These are phyloP conservation scores for Jacana jacana DNA, from an alignment of 2,113 vertebrate species.

Conservation along the genomic window DNA sequence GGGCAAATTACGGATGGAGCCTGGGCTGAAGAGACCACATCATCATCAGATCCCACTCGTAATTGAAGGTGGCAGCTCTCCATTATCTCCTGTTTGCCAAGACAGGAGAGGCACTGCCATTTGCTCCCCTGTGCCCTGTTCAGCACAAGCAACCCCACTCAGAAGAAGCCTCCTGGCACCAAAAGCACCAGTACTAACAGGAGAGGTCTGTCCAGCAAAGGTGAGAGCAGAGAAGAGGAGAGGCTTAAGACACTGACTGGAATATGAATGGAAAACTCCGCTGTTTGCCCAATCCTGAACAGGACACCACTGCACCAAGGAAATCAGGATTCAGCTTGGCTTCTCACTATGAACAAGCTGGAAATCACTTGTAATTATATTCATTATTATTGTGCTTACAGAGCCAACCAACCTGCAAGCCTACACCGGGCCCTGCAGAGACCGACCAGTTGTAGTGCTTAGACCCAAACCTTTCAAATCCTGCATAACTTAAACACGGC, in stretches of 20 bases:
- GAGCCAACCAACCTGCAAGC: not conserved
- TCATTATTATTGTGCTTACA: constrained; percentile 4
- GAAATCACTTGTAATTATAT: not conserved
- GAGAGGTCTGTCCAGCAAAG: not conserved
- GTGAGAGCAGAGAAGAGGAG: not conserved
- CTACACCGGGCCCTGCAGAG: not conserved
- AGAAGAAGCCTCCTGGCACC: fast-evolving
- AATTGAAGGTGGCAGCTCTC: not conserved
- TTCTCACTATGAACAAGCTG: not conserved
- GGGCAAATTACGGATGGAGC: not conserved
- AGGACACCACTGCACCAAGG: not conserved
- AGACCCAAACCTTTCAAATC: not conserved
- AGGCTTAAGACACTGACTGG: not conserved
- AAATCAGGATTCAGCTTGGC: not conserved
- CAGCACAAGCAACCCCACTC: not conserved
- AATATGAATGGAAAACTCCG: not conserved
- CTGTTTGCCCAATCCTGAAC: not conserved
- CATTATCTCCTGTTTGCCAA: too few species aligned
- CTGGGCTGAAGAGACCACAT: not conserved
- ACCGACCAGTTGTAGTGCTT: not conserved
- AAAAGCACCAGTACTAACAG: fast-evolving
- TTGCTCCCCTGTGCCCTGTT: not conserved
- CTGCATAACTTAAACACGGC: not conserved
- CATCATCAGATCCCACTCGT: fast-evolving
- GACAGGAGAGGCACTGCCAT: fast-evolving